Conservation (phyloP, 64 coral and sea anemone genomes). For the Exaiptasia diaphana region DNA sequence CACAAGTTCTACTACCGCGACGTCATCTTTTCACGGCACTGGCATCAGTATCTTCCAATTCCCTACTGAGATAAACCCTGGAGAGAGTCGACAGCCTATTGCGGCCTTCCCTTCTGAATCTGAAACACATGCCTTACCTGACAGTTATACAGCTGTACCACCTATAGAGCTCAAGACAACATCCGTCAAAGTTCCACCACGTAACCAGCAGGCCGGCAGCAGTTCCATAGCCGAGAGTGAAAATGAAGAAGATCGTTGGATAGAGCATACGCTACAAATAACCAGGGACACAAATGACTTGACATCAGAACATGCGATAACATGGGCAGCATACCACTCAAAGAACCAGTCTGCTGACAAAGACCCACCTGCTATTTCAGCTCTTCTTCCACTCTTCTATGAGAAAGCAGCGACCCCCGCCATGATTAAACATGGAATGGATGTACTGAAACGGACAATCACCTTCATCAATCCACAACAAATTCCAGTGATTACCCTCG, state of each 20-base stretch:
- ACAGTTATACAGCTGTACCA: conserved; percentile 12
- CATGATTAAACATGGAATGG: conserved; percentile 64
- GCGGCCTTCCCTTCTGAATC: not conserved
- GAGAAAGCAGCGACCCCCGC: conserved; percentile 57
- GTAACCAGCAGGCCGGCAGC: not conserved
- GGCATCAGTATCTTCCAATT: conserved; percentile 74
- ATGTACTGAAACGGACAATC: conserved; percentile 19
- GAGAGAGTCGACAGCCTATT: conserved; percentile 4
- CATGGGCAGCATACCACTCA: conserved; percentile 46
- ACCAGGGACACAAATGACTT: not conserved
- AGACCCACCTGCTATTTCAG: conserved; percentile 36
- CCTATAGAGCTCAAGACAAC: conserved; percentile 16
- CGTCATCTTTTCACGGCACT: conserved; percentile 54
- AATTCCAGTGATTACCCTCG: conserved; percentile 44
- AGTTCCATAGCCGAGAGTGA: not conserved
- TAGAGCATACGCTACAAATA: not conserved
- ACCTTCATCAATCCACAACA: conserved; percentile 48
- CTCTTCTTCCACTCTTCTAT: conserved; percentile 53
- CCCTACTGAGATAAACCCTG: conserved; percentile 10
- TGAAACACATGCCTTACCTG: not conserved
- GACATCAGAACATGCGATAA: not conserved
- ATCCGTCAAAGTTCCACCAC: not conserved
- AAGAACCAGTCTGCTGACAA: not conserved
- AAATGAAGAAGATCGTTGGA: not conserved
- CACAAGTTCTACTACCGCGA: conserved; percentile 48